Evolutionary conservation across 2,888 invertebrate genomes (phyloP), one percentile per base, ranked within the genome.

Genomic region (Cosmopolites sordidus): DNA sequence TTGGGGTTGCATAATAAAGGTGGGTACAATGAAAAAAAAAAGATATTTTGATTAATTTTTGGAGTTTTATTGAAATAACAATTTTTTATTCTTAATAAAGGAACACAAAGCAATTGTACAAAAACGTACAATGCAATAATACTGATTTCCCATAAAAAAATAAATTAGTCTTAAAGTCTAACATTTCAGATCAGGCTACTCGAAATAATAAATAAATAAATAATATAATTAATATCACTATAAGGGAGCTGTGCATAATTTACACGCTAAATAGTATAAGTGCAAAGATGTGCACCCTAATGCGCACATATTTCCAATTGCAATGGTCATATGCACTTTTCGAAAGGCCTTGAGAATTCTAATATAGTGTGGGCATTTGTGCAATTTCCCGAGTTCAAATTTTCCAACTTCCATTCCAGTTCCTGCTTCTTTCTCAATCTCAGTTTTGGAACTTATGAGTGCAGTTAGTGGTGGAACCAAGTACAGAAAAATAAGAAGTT

Each of bases 391-490:
- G 18, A 86, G 78, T 39, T 86, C 76, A 62, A 88, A 80, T 65
- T 80, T 79, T 39, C 91, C 92, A 53, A 92, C 74, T 76, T 91
- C 91, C 65, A 83, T 80, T 1, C 91, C 91, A 45, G 87, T 82
- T 16, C 90, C 90, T 2, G 86, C 84, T 0, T 83, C 80, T 44
- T 79, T 81, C 69, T 92, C 92, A 69, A 90, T 82, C 60, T 79
- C 79, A 12, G 83, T 87, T 69, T 91, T 91, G 63, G 82, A 78
- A 53, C 82, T 80, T 73, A 92, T 89, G 56, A 89, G 78, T 29
- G 77, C 77, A 33, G 92, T 75, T 69, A 92, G 81, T 9, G 87
- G 84, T 8, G 85, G 84, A 43, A 89, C 86, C 54, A 91, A 73
- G 65, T 87, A 84, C 27, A 92, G 74, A n/a, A 90, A 83, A 49